phyloP scores from a whole-genome alignment of 2,888 invertebrate species.

The Drosophila formosana region DNA sequence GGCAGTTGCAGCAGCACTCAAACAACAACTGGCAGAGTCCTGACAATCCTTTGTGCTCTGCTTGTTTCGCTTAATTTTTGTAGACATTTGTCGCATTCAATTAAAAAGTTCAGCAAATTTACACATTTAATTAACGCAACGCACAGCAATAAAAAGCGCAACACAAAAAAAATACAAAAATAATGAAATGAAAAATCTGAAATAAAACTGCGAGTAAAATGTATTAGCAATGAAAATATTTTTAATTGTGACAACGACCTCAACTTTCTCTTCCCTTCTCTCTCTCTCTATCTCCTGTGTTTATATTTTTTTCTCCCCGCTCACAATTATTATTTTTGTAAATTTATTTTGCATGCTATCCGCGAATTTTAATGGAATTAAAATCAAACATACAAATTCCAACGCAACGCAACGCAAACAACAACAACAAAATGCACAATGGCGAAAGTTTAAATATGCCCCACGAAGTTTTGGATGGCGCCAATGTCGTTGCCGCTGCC shows the following conservation, averaged over 20 bases:
- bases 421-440: constrained; percentile 33
- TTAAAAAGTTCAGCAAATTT: constrained; percentile 72
- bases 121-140: constrained; percentile 75
- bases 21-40: constrained; percentile 18
- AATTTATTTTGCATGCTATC: constrained; percentile 63
- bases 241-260: constrained; percentile 59
- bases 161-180: constrained; percentile 18
- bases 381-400: constrained; percentile 64
- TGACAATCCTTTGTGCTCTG: constrained; percentile 44
- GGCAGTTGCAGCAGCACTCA: constrained; percentile 2
- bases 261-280: constrained; percentile 13
- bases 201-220: constrained; percentile 52
- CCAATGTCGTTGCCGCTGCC: constrained; percentile 34
- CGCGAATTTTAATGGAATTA: constrained; percentile 75
- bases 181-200: constrained; percentile 40
- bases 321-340: constrained; percentile 45
- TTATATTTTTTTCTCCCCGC: neutral
- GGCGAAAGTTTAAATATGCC: constrained; percentile 69
- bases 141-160: constrained; percentile 32
- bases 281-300: constrained; percentile 7
- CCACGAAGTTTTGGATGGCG: constrained; percentile 66
- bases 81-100: constrained; percentile 74
- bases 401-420: constrained; percentile 26
- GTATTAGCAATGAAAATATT: constrained; percentile 76
- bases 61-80: constrained; percentile 64